Evolutionary conservation across 2,797 vertebrate genomes (phyloP).

Genomic region (Parauchenoglanis punctatus): DNA sequence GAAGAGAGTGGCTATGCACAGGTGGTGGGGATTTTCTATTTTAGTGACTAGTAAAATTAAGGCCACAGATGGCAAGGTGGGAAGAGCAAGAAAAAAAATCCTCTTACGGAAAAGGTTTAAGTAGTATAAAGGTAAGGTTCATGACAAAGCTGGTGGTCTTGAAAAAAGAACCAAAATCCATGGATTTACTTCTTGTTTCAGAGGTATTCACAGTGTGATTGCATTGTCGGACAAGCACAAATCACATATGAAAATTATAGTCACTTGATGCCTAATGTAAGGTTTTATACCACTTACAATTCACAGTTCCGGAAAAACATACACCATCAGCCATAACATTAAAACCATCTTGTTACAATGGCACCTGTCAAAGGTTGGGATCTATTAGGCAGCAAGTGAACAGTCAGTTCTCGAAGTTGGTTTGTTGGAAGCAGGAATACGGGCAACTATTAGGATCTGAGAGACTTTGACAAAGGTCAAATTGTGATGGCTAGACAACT

Average conservation of each 20-base stretch:
- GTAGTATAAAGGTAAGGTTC: neutral
- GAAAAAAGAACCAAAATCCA: neutral
- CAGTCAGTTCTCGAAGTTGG: no score
- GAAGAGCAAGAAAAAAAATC: neutral
- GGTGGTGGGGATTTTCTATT: conserved; percentile 17
- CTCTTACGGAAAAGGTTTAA: neutral
- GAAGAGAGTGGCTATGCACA: neutral
- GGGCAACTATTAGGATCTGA: no score
- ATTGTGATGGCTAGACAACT: no score
- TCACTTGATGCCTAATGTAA: neutral
- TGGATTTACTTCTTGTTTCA: neutral
- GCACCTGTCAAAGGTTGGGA: no score
- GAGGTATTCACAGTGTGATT: neutral
- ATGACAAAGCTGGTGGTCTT: neutral
- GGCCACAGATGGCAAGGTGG: conserved; percentile 2
- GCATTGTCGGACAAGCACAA: neutral
- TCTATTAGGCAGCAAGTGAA: no score
- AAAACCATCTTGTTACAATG: no score
- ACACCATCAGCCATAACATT: no score
- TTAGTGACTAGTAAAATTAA: conserved; percentile 4
- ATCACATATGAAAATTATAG: neutral
- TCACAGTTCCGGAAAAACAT: no score
- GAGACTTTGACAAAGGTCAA: no score
- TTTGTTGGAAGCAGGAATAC: no score
- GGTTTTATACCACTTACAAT: neutral